phyloP scores from a whole-genome alignment of 2,797 vertebrate species.

The Alexandromys oeconomus region DNA sequence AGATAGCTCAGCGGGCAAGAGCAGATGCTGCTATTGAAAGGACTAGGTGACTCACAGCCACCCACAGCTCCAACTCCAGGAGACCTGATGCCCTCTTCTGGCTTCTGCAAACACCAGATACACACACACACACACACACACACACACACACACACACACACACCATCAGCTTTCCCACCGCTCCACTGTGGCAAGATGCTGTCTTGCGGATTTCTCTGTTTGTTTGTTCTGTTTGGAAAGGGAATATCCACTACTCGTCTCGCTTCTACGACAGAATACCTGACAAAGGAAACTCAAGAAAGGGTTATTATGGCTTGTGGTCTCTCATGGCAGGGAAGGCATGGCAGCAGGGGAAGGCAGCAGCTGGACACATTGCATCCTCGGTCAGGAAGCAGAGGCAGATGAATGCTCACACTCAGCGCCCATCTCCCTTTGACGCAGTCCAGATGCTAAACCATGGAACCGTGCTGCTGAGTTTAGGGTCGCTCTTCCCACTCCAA shows the following conservation, averaged over 20 bases:
- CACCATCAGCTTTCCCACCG: neutral
- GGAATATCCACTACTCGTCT: neutral
- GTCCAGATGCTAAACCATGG: neutral
- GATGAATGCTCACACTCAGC: neutral
- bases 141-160: too few relatives aligned
- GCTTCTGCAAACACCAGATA: neutral
- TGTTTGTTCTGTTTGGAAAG: neutral
- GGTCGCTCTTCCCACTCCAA: neutral
- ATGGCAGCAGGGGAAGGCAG: neutral
- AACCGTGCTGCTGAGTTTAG: neutral
- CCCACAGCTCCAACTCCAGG: neutral
- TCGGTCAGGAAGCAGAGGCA: neutral
- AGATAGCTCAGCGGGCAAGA: neutral
- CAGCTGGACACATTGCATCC: neutral
- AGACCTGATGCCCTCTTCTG: neutral
- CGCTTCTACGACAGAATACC: neutral
- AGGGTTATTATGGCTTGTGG: neutral
- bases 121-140: too few relatives aligned
- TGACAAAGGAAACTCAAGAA: neutral
- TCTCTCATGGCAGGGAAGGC: neutral
- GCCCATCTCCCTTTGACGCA: neutral
- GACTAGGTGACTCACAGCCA: neutral
- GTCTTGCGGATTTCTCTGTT: neutral
- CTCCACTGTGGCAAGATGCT: neutral
- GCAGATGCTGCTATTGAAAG: neutral